These are phyloP conservation scores for Sialia sialis DNA, from an alignment of 2,113 vertebrate species.

Conservation along the genomic window DNA sequence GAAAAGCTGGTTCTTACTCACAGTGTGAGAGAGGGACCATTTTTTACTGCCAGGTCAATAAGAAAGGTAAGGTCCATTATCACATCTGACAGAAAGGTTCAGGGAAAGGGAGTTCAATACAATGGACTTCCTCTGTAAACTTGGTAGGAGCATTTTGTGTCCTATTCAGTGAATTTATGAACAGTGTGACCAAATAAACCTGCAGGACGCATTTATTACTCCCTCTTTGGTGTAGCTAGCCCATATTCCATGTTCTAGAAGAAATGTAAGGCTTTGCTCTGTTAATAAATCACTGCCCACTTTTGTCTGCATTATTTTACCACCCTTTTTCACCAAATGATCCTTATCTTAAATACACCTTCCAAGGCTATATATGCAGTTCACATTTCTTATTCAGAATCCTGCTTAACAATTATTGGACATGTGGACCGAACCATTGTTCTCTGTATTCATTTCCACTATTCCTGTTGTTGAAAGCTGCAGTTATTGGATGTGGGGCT, in stretches of 20 bases:
- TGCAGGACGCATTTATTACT: neutral
- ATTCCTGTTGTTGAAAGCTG: neutral
- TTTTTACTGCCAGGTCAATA: neutral
- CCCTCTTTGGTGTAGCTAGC: neutral
- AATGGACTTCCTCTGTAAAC: neutral
- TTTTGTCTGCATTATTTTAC: neutral
- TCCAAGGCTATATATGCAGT: neutral
- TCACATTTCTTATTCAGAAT: neutral
- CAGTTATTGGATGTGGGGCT: neutral
- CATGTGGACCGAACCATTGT: neutral
- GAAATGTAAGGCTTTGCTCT: neutral
- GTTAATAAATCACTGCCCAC: neutral
- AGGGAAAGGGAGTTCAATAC: neutral
- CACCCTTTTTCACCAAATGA: neutral
- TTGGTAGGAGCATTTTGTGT: accelerated
- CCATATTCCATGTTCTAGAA: neutral
- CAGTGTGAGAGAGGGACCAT: neutral
- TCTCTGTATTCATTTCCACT: neutral
- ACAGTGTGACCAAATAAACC: neutral
- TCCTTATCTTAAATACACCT: neutral
- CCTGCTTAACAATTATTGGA: neutral
- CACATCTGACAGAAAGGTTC: neutral
- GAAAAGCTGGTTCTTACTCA: neutral
- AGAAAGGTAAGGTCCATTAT: neutral
- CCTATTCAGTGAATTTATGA: neutral